Evolutionary conservation across 2,797 vertebrate genomes (phyloP).

Genomic region (Phalloptychus januarius): DNA sequence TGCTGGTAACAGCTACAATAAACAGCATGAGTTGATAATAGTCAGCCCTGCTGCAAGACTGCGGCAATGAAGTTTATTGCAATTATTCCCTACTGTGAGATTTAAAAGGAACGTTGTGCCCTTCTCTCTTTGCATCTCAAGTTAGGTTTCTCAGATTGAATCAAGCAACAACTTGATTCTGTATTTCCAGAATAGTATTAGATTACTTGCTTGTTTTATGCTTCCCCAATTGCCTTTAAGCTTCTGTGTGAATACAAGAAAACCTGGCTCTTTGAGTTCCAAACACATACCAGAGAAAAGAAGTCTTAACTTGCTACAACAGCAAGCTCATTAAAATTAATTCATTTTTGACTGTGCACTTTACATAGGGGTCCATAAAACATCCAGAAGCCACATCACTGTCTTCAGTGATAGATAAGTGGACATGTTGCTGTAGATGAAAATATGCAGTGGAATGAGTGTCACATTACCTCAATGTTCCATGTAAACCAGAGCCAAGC

Average conservation of each 20-base stretch:
- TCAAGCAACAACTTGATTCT: neutral
- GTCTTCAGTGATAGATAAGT: conserved; percentile 15
- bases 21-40: conserved; percentile 6
- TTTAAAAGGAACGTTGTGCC: neutral
- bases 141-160: conserved; percentile 5
- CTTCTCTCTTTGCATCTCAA: conserved; percentile 2
- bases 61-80: conserved; percentile 6
- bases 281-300: neutral
- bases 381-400: conserved; percentile 22
- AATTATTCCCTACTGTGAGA: neutral
- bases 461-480: conserved; percentile 92
- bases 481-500: conserved; percentile 96
- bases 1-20: conserved; percentile 9
- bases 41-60: conserved; percentile 1
- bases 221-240: conserved; percentile 3
- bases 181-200: conserved; percentile 4
- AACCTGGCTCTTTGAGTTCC: conserved; percentile 3
- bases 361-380: conserved; percentile 12
- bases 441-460: conserved; percentile 40
- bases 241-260: conserved; percentile 8
- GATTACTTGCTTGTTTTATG: conserved; percentile 2
- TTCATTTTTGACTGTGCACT: conserved; percentile 5
- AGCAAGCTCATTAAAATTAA: conserved; percentile 17
- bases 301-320: conserved; percentile 14
- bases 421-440: conserved; percentile 35